Conservation (phyloP, 2,888 invertebrate genomes). For the Yponomeuta plumbellus region DNA sequence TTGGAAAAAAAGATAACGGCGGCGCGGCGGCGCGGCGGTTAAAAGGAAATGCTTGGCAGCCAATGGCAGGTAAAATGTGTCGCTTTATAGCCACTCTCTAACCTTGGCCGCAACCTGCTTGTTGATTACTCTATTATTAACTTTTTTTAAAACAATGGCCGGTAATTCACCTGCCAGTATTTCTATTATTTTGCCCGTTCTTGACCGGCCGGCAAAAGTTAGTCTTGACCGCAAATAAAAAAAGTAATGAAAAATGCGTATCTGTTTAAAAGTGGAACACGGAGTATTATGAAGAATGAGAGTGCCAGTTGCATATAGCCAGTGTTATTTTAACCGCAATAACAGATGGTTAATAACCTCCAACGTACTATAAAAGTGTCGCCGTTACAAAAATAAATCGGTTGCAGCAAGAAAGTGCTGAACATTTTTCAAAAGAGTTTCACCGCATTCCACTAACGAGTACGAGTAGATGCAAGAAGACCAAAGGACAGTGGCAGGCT, state of each 20-base stretch:
- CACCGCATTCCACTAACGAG: neutral
- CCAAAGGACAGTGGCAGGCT: neutral
- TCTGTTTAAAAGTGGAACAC: neutral
- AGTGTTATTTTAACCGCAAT: neutral
- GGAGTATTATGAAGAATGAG: neutral
- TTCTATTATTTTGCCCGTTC: neutral
- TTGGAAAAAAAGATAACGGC: neutral
- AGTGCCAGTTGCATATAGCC: neutral
- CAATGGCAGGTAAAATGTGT: neutral
- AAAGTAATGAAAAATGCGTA: neutral
- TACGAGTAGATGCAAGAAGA: neutral
- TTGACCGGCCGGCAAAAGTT: neutral
- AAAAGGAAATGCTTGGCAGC: neutral
- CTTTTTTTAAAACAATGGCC: neutral
- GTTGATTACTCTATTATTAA: neutral
- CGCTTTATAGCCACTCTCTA: neutral
- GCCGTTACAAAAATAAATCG: neutral
- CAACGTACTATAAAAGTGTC: neutral
- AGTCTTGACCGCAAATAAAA: neutral
- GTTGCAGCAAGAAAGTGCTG: neutral
- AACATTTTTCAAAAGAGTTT: neutral
- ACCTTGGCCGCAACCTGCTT: neutral
- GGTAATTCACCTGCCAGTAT: neutral
- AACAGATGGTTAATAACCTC: neutral
- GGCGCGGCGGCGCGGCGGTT: neutral